A percentile compares a stretch with the other conserved stretches of the same genome.
Conservation (phyloP, 2,113 vertebrate species). For the Hiodon alosoides region DNA sequence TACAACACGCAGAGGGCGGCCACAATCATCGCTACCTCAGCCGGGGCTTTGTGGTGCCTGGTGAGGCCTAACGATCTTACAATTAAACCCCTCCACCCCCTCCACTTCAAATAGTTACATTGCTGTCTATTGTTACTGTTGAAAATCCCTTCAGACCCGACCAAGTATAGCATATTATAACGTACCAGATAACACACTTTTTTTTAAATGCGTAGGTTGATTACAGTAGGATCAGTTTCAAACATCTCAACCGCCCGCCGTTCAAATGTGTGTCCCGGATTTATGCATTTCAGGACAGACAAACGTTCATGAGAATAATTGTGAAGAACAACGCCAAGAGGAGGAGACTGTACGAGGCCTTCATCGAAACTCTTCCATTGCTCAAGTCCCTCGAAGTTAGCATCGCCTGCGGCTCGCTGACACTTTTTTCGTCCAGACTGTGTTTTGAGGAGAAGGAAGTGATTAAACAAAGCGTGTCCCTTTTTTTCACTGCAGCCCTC, state of each 20-base stretch:
- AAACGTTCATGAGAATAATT: slow-evolving; percentile 90
- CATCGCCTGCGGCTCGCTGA: background rate
- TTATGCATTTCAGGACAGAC: slow-evolving; percentile 66
- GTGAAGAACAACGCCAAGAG: slow-evolving; percentile 98
- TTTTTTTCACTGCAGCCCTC: slow-evolving; percentile 68
- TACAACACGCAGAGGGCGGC: slow-evolving; percentile 97
- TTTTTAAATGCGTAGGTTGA: background rate
- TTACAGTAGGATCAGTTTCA: background rate
- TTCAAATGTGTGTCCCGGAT: slow-evolving; percentile 42
- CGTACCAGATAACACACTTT: background rate
- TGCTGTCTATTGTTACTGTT: slow-evolving; percentile 14
- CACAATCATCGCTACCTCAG: slow-evolving; percentile 90
- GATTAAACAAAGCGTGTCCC: background rate
- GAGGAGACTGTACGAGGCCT: slow-evolving; percentile 92
- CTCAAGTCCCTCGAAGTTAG: slow-evolving; percentile 94
- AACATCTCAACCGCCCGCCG: slow-evolving; percentile 58
- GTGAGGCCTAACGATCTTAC: slow-evolving; percentile 61
- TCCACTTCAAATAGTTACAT: no score
- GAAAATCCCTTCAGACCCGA: no score
- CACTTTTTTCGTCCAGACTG: background rate
- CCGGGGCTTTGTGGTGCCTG: slow-evolving; percentile 94
- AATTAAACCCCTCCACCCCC: background rate
- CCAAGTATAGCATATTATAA: background rate
- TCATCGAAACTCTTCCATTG: slow-evolving; percentile 93
- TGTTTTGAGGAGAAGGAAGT: background rate